These are phyloP conservation scores for Antheraea assamensis DNA, from an alignment of 2,888 invertebrate genomes.

Conservation along the genomic window DNA sequence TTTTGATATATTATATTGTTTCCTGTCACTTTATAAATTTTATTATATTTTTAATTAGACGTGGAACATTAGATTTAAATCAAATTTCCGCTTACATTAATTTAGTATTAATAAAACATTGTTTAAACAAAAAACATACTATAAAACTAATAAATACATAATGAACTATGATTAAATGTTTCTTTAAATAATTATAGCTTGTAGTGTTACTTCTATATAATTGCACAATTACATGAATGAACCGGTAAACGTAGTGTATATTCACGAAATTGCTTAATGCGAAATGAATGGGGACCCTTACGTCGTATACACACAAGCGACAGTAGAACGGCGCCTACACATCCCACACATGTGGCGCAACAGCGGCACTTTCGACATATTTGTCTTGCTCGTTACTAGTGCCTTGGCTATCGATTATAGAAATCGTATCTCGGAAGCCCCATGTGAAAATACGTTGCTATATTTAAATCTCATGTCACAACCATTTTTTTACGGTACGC, in stretches of 20 bases:
- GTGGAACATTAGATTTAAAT: constrained; percentile 26
- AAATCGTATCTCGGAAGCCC: constrained; percentile 61
- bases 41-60: constrained; percentile 25
- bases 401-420: constrained; percentile 66
- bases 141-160: constrained; percentile 28
- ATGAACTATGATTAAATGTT: constrained; percentile 30
- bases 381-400: constrained; percentile 71
- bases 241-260: constrained; percentile 68
- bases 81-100: constrained; percentile 41
- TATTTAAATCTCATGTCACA: constrained; percentile 48
- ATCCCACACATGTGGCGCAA: constrained; percentile 81
- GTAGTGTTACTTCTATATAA: constrained; percentile 48
- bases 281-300: constrained; percentile 78
- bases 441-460: constrained; percentile 44
- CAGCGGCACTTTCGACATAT: constrained; percentile 78
- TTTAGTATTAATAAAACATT: constrained; percentile 22
- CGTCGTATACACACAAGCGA: constrained; percentile 59
- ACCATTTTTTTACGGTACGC: constrained; percentile 37
- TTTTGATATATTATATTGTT: constrained; percentile 33
- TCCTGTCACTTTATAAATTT: constrained; percentile 32
- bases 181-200: constrained; percentile 37
- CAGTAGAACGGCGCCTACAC: constrained; percentile 68
- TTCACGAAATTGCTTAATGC: constrained; percentile 78
- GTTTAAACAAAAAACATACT: constrained; percentile 7
- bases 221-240: constrained; percentile 74